These are phyloP conservation scores for western clawed frog (Xenopus tropicalis) DNA, from an alignment of 2,113 vertebrate genomes.

Conservation along the genomic window UCB_Xtro_10.0 CM004449.2:103240001-103240500, in stretches of 20 bases:
- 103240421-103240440: too few species aligned
- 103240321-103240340: slow-evolving; percentile 20
- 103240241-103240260: slow-evolving; percentile 47
- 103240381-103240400: too few species aligned
- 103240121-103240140: slow-evolving; percentile 47
- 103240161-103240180: slow-evolving; percentile 45
- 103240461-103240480: too few species aligned
- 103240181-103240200: slow-evolving; percentile 43
- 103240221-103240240: slow-evolving; percentile 54
- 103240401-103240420: too few species aligned
- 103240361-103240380: too few species aligned
- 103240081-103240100: slow-evolving; percentile 15
- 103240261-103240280: slow-evolving; percentile 51
- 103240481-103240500: too few species aligned
- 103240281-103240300: slow-evolving; percentile 49
- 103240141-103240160: slow-evolving; percentile 48
- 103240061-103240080: slow-evolving; percentile 15
- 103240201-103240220: slow-evolving; percentile 44
- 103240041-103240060: slow-evolving; percentile 28
- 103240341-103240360: too few species aligned
- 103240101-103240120: slow-evolving; percentile 42
- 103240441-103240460: too few species aligned
- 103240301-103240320: slow-evolving; percentile 48
- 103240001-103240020: slow-evolving; percentile 25
- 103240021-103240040: slow-evolving; percentile 12